Evolutionary conservation across 2,797 vertebrate genomes (phyloP).

Genomic region (Platyrinchus mystaceus): DNA sequence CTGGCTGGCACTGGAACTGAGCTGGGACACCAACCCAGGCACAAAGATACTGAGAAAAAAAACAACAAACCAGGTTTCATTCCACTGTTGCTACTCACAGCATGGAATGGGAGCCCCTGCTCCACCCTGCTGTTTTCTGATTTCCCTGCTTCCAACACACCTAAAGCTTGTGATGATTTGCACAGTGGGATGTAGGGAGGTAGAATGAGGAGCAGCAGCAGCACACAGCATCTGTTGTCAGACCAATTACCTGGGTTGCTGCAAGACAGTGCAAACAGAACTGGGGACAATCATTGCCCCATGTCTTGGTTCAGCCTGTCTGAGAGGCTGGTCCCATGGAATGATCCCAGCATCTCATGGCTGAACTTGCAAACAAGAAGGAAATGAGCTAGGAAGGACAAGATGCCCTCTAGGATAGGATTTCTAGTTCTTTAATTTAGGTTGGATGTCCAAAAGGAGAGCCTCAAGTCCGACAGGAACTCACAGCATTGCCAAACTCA

Average conservation of each 20-base stretch:
- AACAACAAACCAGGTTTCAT: not conserved
- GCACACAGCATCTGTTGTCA: not conserved
- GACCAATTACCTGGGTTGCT: not conserved
- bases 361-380: not conserved
- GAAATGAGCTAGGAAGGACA: not conserved
- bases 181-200: not conserved
- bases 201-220: not conserved
- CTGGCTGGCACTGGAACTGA: not conserved
- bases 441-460: not conserved
- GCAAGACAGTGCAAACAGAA: rapidly evolving
- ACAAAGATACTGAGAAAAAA: not conserved
- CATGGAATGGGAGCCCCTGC: not conserved
- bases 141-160: not conserved
- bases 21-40: not conserved
- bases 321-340: not conserved
- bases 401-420: not conserved
- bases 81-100: not conserved
- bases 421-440: not conserved
- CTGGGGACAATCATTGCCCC: not conserved
- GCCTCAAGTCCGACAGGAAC: not conserved
- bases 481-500: not conserved
- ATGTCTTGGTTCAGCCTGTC: rapidly evolving
- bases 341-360: not conserved
- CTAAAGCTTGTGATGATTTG: not conserved
- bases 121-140: not conserved